Conservation (phyloP, 2,797 vertebrate species). For the Labeo calbasu region DNA sequence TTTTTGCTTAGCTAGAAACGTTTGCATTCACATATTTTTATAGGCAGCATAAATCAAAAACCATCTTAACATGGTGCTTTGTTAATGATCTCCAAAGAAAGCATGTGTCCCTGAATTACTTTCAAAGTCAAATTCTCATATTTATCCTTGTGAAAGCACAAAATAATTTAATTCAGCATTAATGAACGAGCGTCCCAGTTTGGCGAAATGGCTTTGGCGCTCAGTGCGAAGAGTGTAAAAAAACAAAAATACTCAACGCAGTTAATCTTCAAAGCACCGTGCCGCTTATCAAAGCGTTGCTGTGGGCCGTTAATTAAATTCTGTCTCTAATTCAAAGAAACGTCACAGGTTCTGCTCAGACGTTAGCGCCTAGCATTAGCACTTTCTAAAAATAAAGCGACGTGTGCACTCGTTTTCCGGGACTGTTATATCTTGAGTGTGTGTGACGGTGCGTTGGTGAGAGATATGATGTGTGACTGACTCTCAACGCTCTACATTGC, state of each 20-base stretch:
- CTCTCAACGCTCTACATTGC: background rate
- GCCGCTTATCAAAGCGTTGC: conserved; percentile 32
- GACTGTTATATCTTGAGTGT: conserved; percentile 41
- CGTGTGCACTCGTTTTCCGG: conserved; percentile 34
- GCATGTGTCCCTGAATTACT: background rate
- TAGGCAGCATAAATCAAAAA: background rate
- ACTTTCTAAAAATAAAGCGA: conserved; percentile 57
- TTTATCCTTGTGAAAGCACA: background rate
- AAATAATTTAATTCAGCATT: background rate
- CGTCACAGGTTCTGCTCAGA: conserved; percentile 3
- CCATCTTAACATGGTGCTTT: background rate
- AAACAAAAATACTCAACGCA: background rate
- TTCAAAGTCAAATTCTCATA: background rate
- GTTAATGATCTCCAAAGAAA: background rate
- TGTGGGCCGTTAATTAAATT: conserved; percentile 48
- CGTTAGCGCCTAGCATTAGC: conserved; percentile 48
- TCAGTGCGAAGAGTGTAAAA: conserved; percentile 1
- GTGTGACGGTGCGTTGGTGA: conserved; percentile 25
- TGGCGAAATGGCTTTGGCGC: background rate
- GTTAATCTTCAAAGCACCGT: conserved; percentile 22
- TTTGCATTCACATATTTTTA: background rate
- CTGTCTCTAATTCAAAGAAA: conserved; percentile 37
- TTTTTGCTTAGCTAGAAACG: background rate
- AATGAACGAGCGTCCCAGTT: conserved; percentile 17
- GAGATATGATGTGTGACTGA: conserved; percentile 16